Evolutionary conservation across 2,113 vertebrate species (phyloP).

Genomic region (Lanius collurio): DNA sequence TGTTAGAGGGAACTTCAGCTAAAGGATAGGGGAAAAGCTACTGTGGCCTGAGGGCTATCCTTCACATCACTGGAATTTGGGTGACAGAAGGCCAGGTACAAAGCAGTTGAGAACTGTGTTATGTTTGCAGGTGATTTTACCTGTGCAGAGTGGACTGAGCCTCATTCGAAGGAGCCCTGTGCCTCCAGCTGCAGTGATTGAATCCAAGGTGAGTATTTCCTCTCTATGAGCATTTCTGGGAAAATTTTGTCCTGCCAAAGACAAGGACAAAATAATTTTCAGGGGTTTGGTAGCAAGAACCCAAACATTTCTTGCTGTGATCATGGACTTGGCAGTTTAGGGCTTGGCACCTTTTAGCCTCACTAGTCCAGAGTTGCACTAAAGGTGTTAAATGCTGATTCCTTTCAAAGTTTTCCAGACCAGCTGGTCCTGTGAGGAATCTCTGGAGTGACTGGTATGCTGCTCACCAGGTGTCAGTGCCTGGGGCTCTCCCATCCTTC

Average conservation of each 20-base stretch:
- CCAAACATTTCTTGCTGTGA: background rate
- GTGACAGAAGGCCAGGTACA: background rate
- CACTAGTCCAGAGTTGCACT: background rate
- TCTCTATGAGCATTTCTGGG: background rate
- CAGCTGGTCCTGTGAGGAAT: background rate
- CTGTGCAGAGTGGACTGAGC: slow-evolving; percentile 77
- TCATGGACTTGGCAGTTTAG: background rate
- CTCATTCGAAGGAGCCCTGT: slow-evolving; percentile 59
- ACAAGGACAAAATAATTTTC: background rate
- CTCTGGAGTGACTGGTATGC: accelerated
- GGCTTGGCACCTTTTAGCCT: background rate
- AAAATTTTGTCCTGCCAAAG: background rate
- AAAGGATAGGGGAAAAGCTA: background rate
- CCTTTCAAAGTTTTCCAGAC: background rate
- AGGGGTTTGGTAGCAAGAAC: background rate
- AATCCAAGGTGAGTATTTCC: slow-evolving; percentile 6
- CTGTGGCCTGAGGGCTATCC: background rate
- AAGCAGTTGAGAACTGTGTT: background rate
- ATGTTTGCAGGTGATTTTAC: slow-evolving; percentile 74
- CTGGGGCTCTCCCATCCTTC: background rate
- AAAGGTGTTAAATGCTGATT: background rate
- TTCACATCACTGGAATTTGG: background rate
- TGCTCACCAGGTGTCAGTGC: background rate
- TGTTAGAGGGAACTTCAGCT: background rate
- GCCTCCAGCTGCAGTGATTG: background rate